Base-by-base conservation (phyloP, 2,888 invertebrate species). In the Eristalis pertinax region DNA sequence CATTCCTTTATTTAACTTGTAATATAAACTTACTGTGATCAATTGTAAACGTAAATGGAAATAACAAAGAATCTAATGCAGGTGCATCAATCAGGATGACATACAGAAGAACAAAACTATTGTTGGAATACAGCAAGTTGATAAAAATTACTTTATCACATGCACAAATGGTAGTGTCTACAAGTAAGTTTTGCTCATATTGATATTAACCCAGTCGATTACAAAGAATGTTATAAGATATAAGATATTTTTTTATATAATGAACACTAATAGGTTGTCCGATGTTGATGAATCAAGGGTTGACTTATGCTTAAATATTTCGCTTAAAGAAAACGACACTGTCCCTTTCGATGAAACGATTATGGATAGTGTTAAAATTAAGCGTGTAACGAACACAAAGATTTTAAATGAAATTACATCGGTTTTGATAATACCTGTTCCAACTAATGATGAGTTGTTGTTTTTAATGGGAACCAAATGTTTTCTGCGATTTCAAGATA, bases 101-200 rank as follows among this genome's bases (percentile, higher is more conserved):
- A 89, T 91, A 0, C 88, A 90, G 76, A 74, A 90, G 5, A 83
- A 82, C 0, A 89, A 88, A 35, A 91, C 92, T 0, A 92, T 93
- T 86, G 90, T 90, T 0, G 90, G 89, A 3, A 91, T 93, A 19
- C 90, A 91, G 41, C 90, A 91, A 65, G 50, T 91, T 50, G 90
- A 89, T 0, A 84, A 90, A 19, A 77, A 85, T 4, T 92, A 92
- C 58, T 92, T 90, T 75, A 85, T 93, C 0, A 90, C 89, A 11
- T 93, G 93, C 81, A 89, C 85, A 3, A 92, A 92, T 78, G 93
- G 93, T 8, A 91, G 90, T 56, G 89, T 92, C 1, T 93, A 93
- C 78, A 89, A 90, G 93, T 93, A 83, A 89, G 89, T n/a, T 76
- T 13, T 76, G n/a, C 1, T 63, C 50, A 35, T 69, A 24, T 35